These are phyloP conservation scores for Neomorphus geoffroyi DNA, from an alignment of 2,797 vertebrate species.

Conservation along the genomic window DNA sequence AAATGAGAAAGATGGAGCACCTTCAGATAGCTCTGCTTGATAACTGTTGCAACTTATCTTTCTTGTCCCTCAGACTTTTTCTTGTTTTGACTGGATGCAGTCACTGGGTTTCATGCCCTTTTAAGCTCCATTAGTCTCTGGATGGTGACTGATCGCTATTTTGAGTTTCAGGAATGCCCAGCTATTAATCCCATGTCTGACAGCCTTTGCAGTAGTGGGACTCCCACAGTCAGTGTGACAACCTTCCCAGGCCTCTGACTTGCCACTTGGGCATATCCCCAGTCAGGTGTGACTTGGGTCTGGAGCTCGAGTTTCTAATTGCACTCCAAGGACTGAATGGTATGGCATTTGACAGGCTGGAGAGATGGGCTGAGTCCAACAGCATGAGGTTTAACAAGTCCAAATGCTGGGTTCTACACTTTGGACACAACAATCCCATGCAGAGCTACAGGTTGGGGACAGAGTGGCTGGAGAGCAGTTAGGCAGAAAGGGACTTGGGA, in stretches of 20 bases:
- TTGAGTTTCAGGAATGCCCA: conserved; percentile 13
- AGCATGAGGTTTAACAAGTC: too few relatives aligned
- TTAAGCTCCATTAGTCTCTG: conserved; percentile 19
- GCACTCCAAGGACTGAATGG: background rate
- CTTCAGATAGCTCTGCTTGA: background rate
- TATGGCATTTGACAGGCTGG: too few relatives aligned
- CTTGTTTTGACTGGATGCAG: conserved; percentile 9
- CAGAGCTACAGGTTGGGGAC: too few relatives aligned
- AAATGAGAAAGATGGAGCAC: background rate
- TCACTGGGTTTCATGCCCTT: background rate
- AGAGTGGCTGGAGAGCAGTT: too few relatives aligned
- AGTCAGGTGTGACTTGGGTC: background rate
- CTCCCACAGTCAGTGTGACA: background rate
- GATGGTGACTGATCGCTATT: conserved; percentile 2
- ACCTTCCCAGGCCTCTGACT: background rate
- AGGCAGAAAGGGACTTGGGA: too few relatives aligned
- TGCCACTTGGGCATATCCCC: background rate
- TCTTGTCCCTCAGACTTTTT: background rate
- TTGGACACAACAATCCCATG: too few relatives aligned
- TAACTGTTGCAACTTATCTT: background rate
- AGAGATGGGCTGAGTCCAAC: too few relatives aligned
- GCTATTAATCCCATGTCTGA: background rate
- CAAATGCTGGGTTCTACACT: too few relatives aligned
- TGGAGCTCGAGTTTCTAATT: background rate
- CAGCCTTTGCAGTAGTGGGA: background rate